Conservation (phyloP, 2,888 invertebrate species). For the Aporophyla nigra region DNA sequence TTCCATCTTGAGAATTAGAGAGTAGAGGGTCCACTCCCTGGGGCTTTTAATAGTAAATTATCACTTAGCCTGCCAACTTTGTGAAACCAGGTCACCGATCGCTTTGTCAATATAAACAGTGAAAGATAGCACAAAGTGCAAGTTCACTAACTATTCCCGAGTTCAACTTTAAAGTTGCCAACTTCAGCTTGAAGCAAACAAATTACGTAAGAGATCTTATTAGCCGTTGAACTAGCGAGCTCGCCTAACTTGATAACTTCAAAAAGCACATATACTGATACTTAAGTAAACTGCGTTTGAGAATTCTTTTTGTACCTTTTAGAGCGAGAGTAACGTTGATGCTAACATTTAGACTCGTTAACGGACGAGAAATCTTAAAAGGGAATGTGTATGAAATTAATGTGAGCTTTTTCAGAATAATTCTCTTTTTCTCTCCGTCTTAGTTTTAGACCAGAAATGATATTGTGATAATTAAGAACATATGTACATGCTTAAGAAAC, state of each 20-base stretch:
- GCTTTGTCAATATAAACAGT: conserved; percentile 37
- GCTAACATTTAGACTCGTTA: background rate
- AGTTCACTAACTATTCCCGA: conserved; percentile 41
- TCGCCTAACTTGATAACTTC: conserved; percentile 28
- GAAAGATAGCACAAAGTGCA: conserved; percentile 40
- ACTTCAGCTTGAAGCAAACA: conserved; percentile 46
- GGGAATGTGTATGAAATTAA: background rate
- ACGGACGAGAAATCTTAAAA: background rate
- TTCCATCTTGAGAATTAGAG: background rate
- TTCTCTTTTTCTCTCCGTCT: background rate
- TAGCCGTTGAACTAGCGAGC: conserved; percentile 31
- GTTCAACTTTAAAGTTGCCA: conserved; percentile 42
- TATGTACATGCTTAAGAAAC: too few relatives aligned
- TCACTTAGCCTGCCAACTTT: background rate
- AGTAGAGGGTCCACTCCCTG: background rate
- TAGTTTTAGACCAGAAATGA: background rate
- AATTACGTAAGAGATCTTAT: conserved; percentile 55
- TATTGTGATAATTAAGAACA: background rate
- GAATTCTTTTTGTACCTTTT: conserved; percentile 19
- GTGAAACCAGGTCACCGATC: conserved; percentile 23
- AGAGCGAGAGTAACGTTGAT: background rate
- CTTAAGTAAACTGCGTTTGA: background rate
- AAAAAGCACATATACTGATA: conserved; percentile 19
- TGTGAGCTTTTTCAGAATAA: background rate
- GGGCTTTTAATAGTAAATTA: background rate